A percentile compares a stretch with the other conserved stretches of the same genome.
These are phyloP conservation scores for Anguilla pacifica DNA, from an alignment of 2,797 vertebrate genomes.

Conservation along the genomic window DNA sequence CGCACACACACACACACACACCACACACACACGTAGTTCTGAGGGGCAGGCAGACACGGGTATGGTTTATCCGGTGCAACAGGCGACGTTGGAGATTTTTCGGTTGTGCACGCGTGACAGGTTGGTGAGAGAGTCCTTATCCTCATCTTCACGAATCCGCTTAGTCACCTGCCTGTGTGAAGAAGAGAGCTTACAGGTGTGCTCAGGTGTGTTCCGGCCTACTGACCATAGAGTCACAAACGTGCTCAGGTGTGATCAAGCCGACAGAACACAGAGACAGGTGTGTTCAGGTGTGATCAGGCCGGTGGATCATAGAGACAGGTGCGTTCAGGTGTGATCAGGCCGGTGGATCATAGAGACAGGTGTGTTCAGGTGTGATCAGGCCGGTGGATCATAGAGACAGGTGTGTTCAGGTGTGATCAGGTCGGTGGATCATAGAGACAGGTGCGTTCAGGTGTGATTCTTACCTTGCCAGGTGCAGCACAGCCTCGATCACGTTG, in stretches of 20 bases:
- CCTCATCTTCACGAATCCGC: slow-evolving; percentile 69
- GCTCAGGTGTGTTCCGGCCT: background rate
- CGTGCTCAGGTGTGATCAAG: background rate
- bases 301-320: background rate
- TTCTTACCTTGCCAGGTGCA: slow-evolving; percentile 91
- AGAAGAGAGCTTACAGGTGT: background rate
- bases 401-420: background rate
- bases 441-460: background rate
- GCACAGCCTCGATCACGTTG: slow-evolving; percentile 91
- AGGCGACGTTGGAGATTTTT: slow-evolving; percentile 77
- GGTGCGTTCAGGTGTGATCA: background rate
- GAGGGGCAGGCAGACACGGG: background rate
- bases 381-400: background rate
- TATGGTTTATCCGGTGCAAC: slow-evolving; percentile 77
- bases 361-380: background rate
- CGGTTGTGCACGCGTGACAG: slow-evolving; percentile 70
- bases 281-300: background rate
- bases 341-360: no score
- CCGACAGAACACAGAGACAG: no score
- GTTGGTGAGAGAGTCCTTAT: slow-evolving; percentile 73
- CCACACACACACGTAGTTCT: background rate
- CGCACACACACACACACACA: background rate
- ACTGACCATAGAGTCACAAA: background rate
- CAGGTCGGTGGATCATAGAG: background rate
- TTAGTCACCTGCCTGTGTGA: slow-evolving; percentile 83